Conservation (phyloP, 2,888 invertebrate species). For the Spodoptera exigua region DNA sequence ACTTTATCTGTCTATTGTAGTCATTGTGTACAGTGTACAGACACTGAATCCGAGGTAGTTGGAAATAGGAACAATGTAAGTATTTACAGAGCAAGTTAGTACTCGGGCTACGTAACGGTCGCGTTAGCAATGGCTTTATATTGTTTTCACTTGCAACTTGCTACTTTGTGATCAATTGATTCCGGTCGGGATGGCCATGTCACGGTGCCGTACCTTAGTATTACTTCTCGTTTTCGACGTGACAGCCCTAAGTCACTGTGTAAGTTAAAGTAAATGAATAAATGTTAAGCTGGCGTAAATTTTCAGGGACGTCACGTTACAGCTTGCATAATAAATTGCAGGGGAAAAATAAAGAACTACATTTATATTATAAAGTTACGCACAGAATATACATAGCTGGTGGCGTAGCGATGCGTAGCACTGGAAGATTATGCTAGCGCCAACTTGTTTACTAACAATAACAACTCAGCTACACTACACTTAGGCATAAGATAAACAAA, state of each 20-base stretch:
- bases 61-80: constrained; percentile 47
- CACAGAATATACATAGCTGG: too few relatives aligned
- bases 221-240: constrained; percentile 41
- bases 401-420: constrained; percentile 1
- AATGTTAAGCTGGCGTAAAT: too few relatives aligned
- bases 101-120: constrained; percentile 32
- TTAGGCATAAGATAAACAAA: constrained; percentile 22
- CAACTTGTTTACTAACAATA: background rate
- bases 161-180: constrained; percentile 69
- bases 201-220: constrained; percentile 46
- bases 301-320: too few relatives aligned
- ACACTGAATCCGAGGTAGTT: constrained; percentile 21
- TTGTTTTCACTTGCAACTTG: constrained; percentile 52
- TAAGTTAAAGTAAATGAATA: too few relatives aligned
- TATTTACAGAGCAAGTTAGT: constrained; percentile 48
- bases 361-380: too few relatives aligned
- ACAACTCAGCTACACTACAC: constrained; percentile 1
- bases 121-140: constrained; percentile 56
- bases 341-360: too few relatives aligned
- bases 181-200: constrained; percentile 49
- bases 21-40: constrained; percentile 14
- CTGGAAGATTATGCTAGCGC: constrained; percentile 7
- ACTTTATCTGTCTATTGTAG: constrained; percentile 16
- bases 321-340: too few relatives aligned
- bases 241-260: constrained; percentile 19